Evolutionary conservation across 1,140 invertebrate species (phyloP).

Genomic region (Danaus plexippus): DNA sequence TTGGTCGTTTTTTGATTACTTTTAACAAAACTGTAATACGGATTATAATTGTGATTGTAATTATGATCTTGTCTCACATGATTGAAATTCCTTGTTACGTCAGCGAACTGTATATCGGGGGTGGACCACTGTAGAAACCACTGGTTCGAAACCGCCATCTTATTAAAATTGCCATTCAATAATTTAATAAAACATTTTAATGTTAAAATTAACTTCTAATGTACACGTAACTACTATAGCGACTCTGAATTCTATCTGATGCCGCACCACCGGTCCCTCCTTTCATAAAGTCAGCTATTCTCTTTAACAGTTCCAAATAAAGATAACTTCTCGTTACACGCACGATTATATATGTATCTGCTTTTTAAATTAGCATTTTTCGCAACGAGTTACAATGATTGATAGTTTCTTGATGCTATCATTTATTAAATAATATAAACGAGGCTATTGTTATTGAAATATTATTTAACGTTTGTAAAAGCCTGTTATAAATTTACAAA

Average conservation of each 20-base stretch:
- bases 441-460: too few species aligned
- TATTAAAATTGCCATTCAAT: slow-evolving; percentile 17
- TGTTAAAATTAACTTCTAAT: background rate
- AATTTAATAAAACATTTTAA: background rate
- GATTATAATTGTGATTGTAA: slow-evolving; percentile 24
- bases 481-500: too few species aligned
- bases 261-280: slow-evolving; percentile 7
- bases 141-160: slow-evolving; percentile 49
- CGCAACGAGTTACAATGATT: too few species aligned
- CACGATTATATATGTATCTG: too few species aligned
- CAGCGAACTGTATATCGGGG: slow-evolving; percentile 43
- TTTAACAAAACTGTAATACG: slow-evolving; percentile 10
- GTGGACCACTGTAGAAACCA: slow-evolving; percentile 66
- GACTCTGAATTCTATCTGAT: slow-evolving; percentile 14
- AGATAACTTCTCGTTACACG: too few species aligned
- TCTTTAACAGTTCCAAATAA: too few species aligned
- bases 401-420: too few species aligned
- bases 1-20: background rate
- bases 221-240: slow-evolving; percentile 10
- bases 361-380: too few species aligned
- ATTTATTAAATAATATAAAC: too few species aligned
- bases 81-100: slow-evolving; percentile 45
- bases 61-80: slow-evolving; percentile 37
- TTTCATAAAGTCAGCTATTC: slow-evolving; percentile 12
- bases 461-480: too few species aligned